These are phyloP conservation scores for Limnephilus marmoratus DNA, from an alignment of 2,888 invertebrate genomes.

Conservation along the genomic window DNA sequence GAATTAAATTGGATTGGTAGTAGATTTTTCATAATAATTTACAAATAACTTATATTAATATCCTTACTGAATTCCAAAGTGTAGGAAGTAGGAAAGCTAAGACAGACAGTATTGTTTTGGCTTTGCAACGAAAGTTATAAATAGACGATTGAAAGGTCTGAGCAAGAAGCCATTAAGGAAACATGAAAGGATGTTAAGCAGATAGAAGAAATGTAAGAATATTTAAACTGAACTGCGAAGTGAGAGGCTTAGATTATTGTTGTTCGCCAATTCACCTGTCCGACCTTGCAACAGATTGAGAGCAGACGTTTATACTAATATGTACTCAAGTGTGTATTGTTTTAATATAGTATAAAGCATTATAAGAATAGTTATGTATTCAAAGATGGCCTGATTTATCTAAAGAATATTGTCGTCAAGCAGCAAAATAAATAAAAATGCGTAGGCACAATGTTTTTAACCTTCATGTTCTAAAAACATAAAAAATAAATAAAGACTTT, in stretches of 20 bases:
- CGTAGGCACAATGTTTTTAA: neutral
- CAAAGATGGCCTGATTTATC: neutral
- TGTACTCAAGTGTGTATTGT: slow-evolving; percentile 15
- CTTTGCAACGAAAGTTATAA: neutral
- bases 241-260: neutral
- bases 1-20: neutral
- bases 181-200: neutral
- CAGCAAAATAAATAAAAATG: neutral
- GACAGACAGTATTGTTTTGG: neutral
- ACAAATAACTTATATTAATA: neutral
- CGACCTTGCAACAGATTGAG: neutral
- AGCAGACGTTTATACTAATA: neutral
- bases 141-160: slow-evolving; percentile 23
- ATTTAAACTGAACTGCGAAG: neutral
- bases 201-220: neutral
- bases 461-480: neutral
- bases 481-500: neutral
- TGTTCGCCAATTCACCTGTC: neutral
- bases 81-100: too few species aligned
- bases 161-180: slow-evolving; percentile 19
- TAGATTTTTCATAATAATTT: neutral
- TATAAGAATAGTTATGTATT: neutral
- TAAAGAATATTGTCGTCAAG: neutral
- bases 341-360: neutral
- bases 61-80: neutral